Evolutionary conservation across 2,113 vertebrate species (phyloP).

Genomic region (Serilophus lunatus): DNA sequence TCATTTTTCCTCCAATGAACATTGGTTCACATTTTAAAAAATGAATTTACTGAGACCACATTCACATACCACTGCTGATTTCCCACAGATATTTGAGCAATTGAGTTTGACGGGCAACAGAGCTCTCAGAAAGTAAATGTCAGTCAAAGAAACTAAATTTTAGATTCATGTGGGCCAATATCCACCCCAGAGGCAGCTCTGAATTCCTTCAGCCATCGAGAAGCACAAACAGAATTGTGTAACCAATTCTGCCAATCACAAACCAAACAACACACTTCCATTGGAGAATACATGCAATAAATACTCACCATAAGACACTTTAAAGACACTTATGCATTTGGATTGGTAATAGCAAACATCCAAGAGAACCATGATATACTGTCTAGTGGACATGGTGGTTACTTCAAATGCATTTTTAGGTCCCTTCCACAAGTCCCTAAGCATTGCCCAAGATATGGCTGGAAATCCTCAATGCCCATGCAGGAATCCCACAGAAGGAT

Average conservation of each 20-base stretch:
- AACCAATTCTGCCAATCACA: neutral
- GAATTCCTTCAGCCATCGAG: neutral
- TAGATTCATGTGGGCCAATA: neutral
- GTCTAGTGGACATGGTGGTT: neutral
- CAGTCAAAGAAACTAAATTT: slow-evolving; percentile 16
- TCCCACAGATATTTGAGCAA: slow-evolving; percentile 48
- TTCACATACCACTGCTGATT: slow-evolving; percentile 5
- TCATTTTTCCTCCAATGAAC: neutral
- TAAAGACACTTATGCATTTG: neutral
- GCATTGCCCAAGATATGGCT: rapidly evolving
- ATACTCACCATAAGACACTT: neutral
- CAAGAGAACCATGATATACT: rapidly evolving
- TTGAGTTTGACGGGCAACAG: slow-evolving; percentile 26
- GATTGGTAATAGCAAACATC: neutral
- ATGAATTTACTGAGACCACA: neutral
- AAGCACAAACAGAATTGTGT: neutral
- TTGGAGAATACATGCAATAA: neutral
- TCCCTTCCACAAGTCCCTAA: neutral
- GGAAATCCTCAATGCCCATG: neutral
- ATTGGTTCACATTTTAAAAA: neutral
- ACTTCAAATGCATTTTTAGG: neutral
- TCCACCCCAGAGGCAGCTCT: neutral
- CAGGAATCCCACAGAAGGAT: neutral
- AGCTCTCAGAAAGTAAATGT: slow-evolving; percentile 8
- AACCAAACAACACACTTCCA: neutral